phyloP scores from a whole-genome alignment of 1,140 invertebrate species.

The Zophobas morio region DNA sequence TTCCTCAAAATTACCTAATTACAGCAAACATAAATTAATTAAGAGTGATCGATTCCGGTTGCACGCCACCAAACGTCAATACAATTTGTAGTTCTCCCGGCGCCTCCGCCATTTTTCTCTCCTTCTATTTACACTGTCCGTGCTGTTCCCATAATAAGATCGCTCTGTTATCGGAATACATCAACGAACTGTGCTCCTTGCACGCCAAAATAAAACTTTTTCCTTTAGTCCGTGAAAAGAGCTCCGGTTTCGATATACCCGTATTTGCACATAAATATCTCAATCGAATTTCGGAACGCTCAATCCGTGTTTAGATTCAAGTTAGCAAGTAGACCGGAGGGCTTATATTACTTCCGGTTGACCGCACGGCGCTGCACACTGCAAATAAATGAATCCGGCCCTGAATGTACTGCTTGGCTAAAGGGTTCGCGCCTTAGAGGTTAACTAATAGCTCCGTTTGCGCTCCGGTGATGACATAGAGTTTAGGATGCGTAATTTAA shows the following conservation, averaged over 20 bases:
- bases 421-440: slow-evolving; percentile 47
- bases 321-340: slow-evolving; percentile 49
- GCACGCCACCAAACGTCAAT: too few relatives aligned
- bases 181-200: slow-evolving; percentile 7
- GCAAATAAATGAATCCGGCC: slow-evolving; percentile 52
- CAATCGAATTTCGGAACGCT: slow-evolving; percentile 54
- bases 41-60: too few relatives aligned
- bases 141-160: too few relatives aligned
- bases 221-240: slow-evolving; percentile 7
- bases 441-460: slow-evolving; percentile 51
- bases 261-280: slow-evolving; percentile 59
- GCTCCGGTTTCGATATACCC: slow-evolving; percentile 45
- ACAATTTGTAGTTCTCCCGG: not conserved
- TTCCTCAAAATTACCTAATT: too few relatives aligned
- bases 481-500: slow-evolving; percentile 46
- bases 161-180: not conserved
- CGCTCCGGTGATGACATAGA: slow-evolving; percentile 47
- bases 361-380: slow-evolving; percentile 51
- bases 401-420: slow-evolving; percentile 44
- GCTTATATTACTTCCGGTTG: slow-evolving; percentile 56
- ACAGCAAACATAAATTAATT: too few relatives aligned
- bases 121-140: too few relatives aligned
- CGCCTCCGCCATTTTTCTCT: slow-evolving; percentile 5
- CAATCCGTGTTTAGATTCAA: slow-evolving; percentile 56
- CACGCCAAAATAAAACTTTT: slow-evolving; percentile 43